Conservation (phyloP, 1,140 invertebrate species). For the Condylostylus longicornis region DNA sequence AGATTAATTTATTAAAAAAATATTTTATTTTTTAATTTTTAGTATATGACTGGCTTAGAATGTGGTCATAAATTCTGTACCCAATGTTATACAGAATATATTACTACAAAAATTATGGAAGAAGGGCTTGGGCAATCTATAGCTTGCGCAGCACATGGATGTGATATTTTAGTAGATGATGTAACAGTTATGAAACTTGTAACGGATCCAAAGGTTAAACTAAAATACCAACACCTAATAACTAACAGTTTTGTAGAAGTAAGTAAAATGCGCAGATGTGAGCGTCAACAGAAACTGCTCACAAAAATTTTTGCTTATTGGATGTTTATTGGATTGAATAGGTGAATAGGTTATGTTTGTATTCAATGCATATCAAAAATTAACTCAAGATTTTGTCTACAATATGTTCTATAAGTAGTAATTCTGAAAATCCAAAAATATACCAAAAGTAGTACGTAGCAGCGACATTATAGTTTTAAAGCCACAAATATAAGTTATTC, state of each 20-base stretch:
- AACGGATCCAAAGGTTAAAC: slow-evolving; percentile 78
- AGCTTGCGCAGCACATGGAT: slow-evolving; percentile 82
- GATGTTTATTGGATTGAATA: too few relatives aligned
- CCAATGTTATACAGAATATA: slow-evolving; percentile 90
- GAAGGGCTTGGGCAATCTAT: slow-evolving; percentile 93
- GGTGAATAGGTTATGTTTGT: too few relatives aligned
- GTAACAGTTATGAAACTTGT: slow-evolving; percentile 88
- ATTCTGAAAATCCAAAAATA: too few relatives aligned
- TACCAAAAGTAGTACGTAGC: too few relatives aligned
- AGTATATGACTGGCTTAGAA: slow-evolving; percentile 92
- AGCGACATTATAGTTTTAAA: too few relatives aligned
- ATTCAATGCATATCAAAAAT: too few relatives aligned
- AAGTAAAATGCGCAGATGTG: too few relatives aligned
- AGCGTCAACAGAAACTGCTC: too few relatives aligned
- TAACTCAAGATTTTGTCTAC: too few relatives aligned
- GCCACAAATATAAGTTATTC: too few relatives aligned
- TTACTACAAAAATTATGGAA: slow-evolving; percentile 96
- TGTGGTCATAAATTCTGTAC: slow-evolving; percentile 94
- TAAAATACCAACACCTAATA: slow-evolving; percentile 95
- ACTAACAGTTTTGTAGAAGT: slow-evolving; percentile 98
- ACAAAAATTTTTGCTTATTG: too few relatives aligned
- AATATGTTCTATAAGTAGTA: too few relatives aligned
- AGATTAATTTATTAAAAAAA: not conserved
- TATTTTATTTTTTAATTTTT: slow-evolving; percentile 27
- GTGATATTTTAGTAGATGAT: slow-evolving; percentile 92